Evolutionary conservation across 2,888 invertebrate species (phyloP), one percentile per base, ranked within the genome.

Genomic region (Brachylomia viminalis): DNA sequence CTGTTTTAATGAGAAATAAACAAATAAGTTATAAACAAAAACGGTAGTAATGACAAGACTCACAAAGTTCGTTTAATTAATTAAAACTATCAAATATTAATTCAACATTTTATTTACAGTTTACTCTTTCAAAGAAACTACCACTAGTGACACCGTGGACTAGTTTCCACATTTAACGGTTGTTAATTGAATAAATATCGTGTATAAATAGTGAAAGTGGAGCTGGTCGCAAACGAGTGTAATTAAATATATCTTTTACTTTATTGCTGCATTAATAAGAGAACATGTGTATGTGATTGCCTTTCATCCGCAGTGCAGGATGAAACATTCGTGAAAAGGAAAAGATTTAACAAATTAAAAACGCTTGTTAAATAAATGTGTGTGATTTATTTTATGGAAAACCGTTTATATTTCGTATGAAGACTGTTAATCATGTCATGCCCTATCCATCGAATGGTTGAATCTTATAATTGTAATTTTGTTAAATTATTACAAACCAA

Each of bases 181-280:
- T 52, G 52, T 6, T 52, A n/a, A 77, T 61, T 70, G n/a, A 54
- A 73, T 59, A 56, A 64, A 82, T 30, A 47, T 59, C 49, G 8
- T 11, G 17, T 72, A 72, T 64, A 56, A 82, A 76, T 71, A 80
- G 80, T 71, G 56, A 68, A 73, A 56, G 20, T 67, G 1, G 45
- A 72, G 70, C 33, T 67, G 59, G 72, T 80, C 72, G 59, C 49
- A 54, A 72, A 84, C 68, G 69, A 72, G 65, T 54, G 72, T 64
- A 73, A 84, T 84, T 81, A 84, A 84, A 80, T 84, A 81, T 84
- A 75, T 84, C 70, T 82, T 84, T 78, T 23, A 72, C 38, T 75
- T 78, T 67, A 83, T 84, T 70, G 78, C 65, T 61, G 58, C 33
- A 78, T 84, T 81, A 75, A 84, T 81, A 62, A 72, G 68, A 64